Base-by-base conservation (phyloP, 2,888 invertebrate genomes). In the Hetaerina titia region DNA sequence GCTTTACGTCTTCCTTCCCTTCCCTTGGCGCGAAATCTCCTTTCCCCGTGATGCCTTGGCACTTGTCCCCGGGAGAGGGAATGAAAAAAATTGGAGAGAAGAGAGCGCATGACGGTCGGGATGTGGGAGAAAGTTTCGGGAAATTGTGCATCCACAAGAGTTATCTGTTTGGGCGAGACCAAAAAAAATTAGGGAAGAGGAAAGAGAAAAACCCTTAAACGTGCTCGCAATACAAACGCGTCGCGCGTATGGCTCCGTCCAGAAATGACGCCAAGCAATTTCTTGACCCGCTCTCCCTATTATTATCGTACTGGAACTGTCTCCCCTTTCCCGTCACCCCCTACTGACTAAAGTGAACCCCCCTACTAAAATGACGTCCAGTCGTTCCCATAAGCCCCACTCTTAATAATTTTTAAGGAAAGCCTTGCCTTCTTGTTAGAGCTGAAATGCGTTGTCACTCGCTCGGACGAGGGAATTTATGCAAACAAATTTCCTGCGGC, bases 71-170 rank as follows among this genome's bases (percentile, higher is more conserved):
- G 45, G 56, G 22, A 88, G 22, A 81, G 31, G n/a, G 22, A 88
- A 69, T n/a, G n/a, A 69, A 69, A 69, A 69, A 69, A 69, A 2
- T 45, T 45, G 45, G 45, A 45, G 45, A n/a, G 69, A 9, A n/a
- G 22, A n/a, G 69, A 69, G 69, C 9, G 69, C 22, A 69, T n/a
- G 22, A 69, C 69, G n/a, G 31, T 1, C 56, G 11, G 56, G 31
- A 9, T 45, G 31, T 13, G 6, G 63, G 90, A 31, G 63, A 90
- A 90, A 90, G 90, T 90, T 90, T 90, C 90, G 13, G 25, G 31
- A 63, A 90, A 90, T 90, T 63, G 63, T 31, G 90, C 90, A 63
- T 63, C 63, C 63, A 17, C 45, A 13, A 90, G 63, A 90, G 63
- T 90, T 57, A 90, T 90, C 63, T 63, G 90, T n/a, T 31, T 64